Evolutionary conservation across 2,888 invertebrate genomes (phyloP).

Genomic region (Lamellibrachia satsuma): DNA sequence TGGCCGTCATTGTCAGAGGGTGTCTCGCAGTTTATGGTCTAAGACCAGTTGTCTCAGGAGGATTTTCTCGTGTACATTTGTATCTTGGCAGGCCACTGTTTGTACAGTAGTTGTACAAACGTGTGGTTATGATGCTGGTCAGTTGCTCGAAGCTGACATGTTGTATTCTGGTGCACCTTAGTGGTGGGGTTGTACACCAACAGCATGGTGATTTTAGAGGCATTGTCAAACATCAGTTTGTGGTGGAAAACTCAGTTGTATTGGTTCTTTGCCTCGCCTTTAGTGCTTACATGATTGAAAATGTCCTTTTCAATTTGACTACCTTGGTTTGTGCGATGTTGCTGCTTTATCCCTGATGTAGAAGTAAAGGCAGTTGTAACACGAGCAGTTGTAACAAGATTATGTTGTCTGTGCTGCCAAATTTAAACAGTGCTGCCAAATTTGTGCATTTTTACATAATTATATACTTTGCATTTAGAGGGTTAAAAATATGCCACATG

Average conservation of each 20-base stretch:
- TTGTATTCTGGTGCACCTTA: background rate
- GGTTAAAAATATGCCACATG: no score
- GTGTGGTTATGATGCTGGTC: background rate
- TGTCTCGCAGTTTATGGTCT: conserved; percentile 5
- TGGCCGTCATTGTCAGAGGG: background rate
- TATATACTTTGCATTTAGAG: no score
- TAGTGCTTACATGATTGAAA: background rate
- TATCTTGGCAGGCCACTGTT: background rate
- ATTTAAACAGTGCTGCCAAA: no score
- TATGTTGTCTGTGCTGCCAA: no score
- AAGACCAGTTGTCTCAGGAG: background rate
- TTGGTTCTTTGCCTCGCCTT: background rate
- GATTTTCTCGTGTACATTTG: background rate
- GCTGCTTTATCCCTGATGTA: background rate
- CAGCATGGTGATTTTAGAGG: background rate
- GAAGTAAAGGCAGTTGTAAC: background rate
- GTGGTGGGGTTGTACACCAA: background rate
- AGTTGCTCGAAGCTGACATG: background rate
- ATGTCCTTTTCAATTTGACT: background rate
- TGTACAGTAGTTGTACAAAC: no score
- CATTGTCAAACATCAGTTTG: background rate
- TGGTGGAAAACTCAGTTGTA: background rate
- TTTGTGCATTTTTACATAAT: no score
- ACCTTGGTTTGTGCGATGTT: background rate
- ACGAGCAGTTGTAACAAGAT: background rate